These are phyloP conservation scores for Colletes gigas DNA, from an alignment of 1,140 invertebrate genomes.

Conservation along the genomic window DNA sequence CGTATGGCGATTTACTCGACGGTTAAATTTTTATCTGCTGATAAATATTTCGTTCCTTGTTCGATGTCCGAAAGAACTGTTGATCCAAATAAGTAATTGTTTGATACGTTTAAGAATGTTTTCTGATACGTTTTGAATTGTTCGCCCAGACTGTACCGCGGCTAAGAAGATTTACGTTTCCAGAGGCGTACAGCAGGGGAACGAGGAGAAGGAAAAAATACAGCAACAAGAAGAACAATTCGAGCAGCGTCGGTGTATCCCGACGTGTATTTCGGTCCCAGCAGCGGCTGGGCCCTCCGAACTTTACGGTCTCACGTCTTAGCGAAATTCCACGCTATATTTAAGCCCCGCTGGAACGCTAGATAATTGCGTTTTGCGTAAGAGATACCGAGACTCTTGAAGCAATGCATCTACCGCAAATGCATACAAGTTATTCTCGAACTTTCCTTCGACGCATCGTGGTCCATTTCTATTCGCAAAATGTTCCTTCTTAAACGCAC, in stretches of 20 bases:
- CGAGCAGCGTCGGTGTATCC: constrained; percentile 19
- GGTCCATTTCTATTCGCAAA: no score
- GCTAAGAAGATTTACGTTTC: constrained; percentile 38
- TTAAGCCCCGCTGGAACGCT: constrained; percentile 27
- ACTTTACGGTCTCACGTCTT: constrained; percentile 31
- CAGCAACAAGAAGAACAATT: constrained; percentile 36
- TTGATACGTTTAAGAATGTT: no score
- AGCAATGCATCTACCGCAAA: constrained; percentile 12
- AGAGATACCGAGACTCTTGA: constrained; percentile 18
- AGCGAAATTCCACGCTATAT: constrained; percentile 54
- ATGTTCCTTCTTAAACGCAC: no score
- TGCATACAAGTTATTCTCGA: not conserved
- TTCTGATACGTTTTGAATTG: constrained; percentile 6
- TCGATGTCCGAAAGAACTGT: no score
- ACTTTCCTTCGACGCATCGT: not conserved
- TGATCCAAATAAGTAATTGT: no score
- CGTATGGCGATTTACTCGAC: no score
- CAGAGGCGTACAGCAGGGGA: not conserved
- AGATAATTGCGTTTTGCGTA: constrained; percentile 39
- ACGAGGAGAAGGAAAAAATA: not conserved
- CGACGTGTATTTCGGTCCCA: constrained; percentile 50
- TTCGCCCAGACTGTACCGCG: constrained; percentile 35
- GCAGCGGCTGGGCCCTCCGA: constrained; percentile 17
- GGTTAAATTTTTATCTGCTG: no score
- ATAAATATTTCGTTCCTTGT: no score